A percentile compares a stretch with the other conserved stretches of the same genome.
Conservation (phyloP, 2,797 vertebrate genomes). For the Bradypodion pumilum region DNA sequence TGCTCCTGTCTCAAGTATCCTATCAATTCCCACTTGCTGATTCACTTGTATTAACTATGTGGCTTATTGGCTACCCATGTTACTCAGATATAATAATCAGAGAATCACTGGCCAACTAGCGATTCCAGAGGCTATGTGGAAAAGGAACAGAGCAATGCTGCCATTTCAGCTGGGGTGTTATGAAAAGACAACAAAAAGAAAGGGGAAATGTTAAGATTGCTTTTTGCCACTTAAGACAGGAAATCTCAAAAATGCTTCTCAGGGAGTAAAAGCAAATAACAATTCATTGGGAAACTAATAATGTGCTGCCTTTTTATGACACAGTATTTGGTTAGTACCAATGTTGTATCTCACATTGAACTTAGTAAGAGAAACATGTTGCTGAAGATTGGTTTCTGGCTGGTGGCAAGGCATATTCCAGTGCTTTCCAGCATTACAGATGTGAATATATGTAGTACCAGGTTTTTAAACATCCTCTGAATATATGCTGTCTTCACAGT, state of each 20-base stretch:
- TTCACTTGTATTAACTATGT: not conserved
- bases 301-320: not conserved
- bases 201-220: not conserved
- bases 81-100: not conserved
- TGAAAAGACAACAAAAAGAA: not conserved
- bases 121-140: no score
- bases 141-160: not conserved
- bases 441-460: not conserved
- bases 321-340: not conserved
- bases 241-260: not conserved
- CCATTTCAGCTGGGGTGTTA: not conserved
- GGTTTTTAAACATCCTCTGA: not conserved
- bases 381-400: not conserved
- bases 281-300: not conserved
- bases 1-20: not conserved
- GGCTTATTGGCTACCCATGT: not conserved
- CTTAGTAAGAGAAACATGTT: not conserved
- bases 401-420: not conserved
- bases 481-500: constrained; percentile 52
- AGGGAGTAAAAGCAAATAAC: not conserved
- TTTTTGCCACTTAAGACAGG: not conserved
- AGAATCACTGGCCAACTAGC: no score
- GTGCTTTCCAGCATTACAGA: not conserved
- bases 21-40: not conserved
- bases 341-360: not conserved